Conservation (phyloP, 2,888 invertebrate genomes). For the Eupithecia dodoneata region DNA sequence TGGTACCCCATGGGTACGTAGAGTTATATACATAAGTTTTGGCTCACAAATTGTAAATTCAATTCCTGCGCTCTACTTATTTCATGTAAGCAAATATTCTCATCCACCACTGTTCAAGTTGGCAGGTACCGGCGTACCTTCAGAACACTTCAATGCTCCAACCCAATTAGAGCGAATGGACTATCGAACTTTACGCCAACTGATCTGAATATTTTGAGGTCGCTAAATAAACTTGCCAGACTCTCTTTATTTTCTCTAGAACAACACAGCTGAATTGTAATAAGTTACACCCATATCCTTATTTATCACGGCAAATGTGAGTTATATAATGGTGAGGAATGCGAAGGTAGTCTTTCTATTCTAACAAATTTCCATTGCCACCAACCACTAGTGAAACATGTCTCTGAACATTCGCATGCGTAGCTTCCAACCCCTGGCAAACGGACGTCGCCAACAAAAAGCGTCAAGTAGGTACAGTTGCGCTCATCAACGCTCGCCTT, state of each 20-base stretch:
- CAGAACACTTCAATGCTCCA: slow-evolving; percentile 10
- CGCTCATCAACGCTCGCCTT: slow-evolving; percentile 34
- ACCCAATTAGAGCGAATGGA: slow-evolving; percentile 20
- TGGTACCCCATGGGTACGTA: neutral
- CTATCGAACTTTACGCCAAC: slow-evolving; percentile 13
- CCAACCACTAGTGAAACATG: slow-evolving; percentile 19
- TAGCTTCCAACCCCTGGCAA: slow-evolving; percentile 17
- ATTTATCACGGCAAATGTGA: neutral
- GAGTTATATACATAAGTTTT: neutral
- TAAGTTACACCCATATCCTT: neutral
- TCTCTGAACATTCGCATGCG: slow-evolving; percentile 17
- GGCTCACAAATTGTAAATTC: neutral
- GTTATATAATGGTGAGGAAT: neutral
- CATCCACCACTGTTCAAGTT: neutral
- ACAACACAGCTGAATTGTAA: neutral
- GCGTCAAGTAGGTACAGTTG: slow-evolving; percentile 32
- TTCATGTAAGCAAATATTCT: neutral
- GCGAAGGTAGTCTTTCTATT: neutral
- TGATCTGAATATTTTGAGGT: neutral
- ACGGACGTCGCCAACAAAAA: slow-evolving; percentile 26
- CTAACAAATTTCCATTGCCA: neutral
- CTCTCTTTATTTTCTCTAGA: neutral
- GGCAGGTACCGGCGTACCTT: neutral
- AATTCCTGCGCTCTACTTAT: neutral
- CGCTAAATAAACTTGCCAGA: neutral